Base-by-base conservation (phyloP, 2,888 invertebrate genomes). In the Macrosiphum euphorbiae region DNA sequence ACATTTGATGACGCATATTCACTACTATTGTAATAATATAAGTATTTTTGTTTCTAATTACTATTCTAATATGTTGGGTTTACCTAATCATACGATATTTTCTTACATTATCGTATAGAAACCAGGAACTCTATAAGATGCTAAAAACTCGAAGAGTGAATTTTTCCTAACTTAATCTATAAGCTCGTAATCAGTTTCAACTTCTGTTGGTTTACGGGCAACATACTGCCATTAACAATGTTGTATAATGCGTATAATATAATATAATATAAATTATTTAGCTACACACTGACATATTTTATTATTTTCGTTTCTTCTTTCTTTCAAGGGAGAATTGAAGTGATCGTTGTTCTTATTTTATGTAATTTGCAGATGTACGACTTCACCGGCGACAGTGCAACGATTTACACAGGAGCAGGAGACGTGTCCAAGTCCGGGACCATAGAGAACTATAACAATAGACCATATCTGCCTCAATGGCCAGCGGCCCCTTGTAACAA, bases 381-480 rank as follows among this genome's bases (percentile, higher is more conserved):
- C 95, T 98, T 98, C 95, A 96, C 97, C 0, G 97, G 97, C 0
- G 98, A 98, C 95, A 98, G 96, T 95, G 98, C 98, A 95, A 98
- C 98, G 0, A 97, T 98, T 20, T 97, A 97, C 96, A 98, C 98
- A 0, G 98, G 98, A 0, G 96, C 96, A 91, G 96, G 96, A 0
- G 97, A 98, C 95, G 95, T 97, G 0, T 96, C 96, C 0, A 95
- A 96, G 35, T 96, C 97, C 0, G 98, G 98, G 0, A 96, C 98
- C 0, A 96, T 98, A 94, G 98, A 98, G 94, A 98, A 97, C 0
- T 98, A 98, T 96, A 96, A 97, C 55, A 98, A 98, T 0, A 96
- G 97, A 0, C 96, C 97, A 0, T 96, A 97, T 95, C 96, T 98
- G 10, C 97, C 98, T 0, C 98, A 98, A 94, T 98, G 98, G 98